These are phyloP conservation scores for Halcyon leucocephala DNA, from an alignment of 2,797 vertebrate genomes.

Conservation along the genomic window DNA sequence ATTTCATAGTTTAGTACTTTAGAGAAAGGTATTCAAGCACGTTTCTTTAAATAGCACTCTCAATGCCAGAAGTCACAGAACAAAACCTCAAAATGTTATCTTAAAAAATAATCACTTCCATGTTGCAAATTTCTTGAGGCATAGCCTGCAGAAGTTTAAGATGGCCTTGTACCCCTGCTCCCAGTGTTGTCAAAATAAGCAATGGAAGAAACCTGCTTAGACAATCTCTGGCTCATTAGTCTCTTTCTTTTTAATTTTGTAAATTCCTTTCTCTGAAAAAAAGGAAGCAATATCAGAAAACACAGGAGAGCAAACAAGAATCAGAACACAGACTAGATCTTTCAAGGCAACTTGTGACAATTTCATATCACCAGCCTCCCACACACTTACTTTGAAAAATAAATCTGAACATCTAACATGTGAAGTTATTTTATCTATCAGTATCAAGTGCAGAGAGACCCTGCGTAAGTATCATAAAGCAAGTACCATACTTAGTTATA, in stretches of 20 bases:
- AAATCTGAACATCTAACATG: neutral
- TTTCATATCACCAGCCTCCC: neutral
- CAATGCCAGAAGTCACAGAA: neutral
- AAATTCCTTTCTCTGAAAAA: neutral
- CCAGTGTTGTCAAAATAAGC: neutral
- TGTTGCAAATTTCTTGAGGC: neutral
- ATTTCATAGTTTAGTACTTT: neutral
- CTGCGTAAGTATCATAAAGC: neutral
- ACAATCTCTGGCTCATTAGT: neutral
- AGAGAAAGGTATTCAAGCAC: neutral
- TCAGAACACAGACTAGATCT: neutral
- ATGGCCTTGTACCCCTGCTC: neutral
- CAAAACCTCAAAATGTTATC: neutral
- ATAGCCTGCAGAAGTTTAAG: neutral
- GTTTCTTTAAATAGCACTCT: neutral
- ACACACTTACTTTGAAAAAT: neutral
- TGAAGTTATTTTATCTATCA: neutral
- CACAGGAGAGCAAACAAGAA: neutral
- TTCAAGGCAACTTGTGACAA: neutral
- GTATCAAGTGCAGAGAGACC: neutral
- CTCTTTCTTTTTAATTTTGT: neutral
- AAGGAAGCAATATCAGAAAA: neutral
- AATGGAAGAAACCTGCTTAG: neutral
- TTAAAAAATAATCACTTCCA: neutral
- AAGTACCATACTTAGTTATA: neutral